Percentiles rank a stretch among this genome's conserved stretches.
These are phyloP conservation scores for Alentia gelatinosa DNA, from an alignment of 2,888 invertebrate genomes.

Conservation along the genomic window DNA sequence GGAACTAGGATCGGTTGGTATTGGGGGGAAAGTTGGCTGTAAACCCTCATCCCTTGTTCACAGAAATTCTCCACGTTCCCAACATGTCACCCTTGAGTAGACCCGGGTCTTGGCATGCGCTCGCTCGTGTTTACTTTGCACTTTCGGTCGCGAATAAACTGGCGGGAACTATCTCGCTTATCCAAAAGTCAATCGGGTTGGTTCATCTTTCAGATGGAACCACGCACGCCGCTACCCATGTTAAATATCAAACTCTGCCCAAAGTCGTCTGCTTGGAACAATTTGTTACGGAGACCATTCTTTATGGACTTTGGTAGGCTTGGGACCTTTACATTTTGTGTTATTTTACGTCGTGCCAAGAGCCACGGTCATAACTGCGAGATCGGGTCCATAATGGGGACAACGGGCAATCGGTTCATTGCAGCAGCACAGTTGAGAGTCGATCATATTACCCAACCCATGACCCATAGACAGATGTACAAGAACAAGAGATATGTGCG, in stretches of 20 bases:
- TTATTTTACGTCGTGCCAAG: no score
- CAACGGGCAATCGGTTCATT: no score
- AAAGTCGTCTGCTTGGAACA: not conserved
- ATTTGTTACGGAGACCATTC: not conserved
- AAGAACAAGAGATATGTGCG: no score
- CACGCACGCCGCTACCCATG: not conserved
- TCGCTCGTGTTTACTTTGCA: not conserved
- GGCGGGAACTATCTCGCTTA: not conserved
- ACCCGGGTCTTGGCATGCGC: not conserved
- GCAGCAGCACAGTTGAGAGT: no score
- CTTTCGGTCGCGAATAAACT: not conserved
- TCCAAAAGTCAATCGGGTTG: not conserved
- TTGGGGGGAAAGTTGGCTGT: not conserved
- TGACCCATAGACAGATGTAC: no score
- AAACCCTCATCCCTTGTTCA: not conserved
- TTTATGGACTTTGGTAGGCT: not conserved
- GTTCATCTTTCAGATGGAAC: not conserved
- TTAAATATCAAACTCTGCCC: not conserved
- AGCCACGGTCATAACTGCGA: no score
- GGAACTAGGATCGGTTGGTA: not conserved
- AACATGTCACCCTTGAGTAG: not conserved
- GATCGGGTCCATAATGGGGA: no score
- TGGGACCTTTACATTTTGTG: no score
- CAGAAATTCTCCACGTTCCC: not conserved
- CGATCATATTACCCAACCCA: no score